Base-by-base conservation (phyloP, 2,113 vertebrate genomes). In the Acrocephalus arundinaceus region DNA sequence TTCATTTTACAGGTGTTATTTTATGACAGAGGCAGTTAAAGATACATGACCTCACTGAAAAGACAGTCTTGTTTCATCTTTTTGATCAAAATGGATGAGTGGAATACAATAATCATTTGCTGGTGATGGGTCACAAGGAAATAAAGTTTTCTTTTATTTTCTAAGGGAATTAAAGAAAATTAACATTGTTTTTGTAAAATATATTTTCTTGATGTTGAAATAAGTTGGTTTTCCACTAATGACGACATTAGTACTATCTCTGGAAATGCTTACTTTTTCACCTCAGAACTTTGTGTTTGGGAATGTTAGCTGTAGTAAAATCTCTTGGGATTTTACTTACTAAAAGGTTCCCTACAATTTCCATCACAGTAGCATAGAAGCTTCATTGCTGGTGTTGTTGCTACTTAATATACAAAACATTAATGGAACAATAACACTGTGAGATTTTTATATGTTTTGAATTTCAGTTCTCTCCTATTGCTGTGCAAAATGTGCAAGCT, bases 361-460 rank as follows among this genome's bases (percentile, higher is more conserved):
- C 27, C 15, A 54, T 84, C 25, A 20, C 23, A n/a, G 20, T 43
- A 77, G 13, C 30, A 83, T 1, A 77, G 52, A 85, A 68, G 57
- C 87, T 92, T 87, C 70, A 45, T 81, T 81, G 46, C 61, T 77
- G 41, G 3, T 54, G 52, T 76, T 90, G 87, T 55, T 92, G 57
- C n/a, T 83, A 8, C 17, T 94, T 94, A 89, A 86, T 93, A 86
- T 67, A 76, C 51, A 83, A 75, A 81, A 28, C 51, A 70, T 80
- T 83, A 95, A 72, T 67, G 45, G 57, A 85, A 78, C 49, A 79
- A 77, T 67, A 93, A 45, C 45, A 31, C 61, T 33, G 24, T 54
- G 78, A 92, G 68, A 31, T 91, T 88, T 87, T 84, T 87, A 51
- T 78, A 51, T n/a, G 58, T 77, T 96, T 94, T 75, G 20, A 81